Evolutionary conservation across 2,797 vertebrate genomes (phyloP).

Genomic region (Danio choprae): DNA sequence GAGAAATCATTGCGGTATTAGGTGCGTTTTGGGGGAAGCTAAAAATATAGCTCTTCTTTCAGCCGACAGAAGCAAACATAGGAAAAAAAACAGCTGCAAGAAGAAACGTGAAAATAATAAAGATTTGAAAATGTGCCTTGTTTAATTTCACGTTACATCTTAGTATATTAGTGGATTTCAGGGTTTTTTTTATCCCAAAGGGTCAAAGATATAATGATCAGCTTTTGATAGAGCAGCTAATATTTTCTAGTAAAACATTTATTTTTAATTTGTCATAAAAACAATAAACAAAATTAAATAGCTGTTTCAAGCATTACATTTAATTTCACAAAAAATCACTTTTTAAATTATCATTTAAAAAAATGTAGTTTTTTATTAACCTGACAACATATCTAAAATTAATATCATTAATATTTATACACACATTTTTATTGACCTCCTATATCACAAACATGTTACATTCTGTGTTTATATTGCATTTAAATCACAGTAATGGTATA

Average conservation of each 20-base stretch:
- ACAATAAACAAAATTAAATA: background rate
- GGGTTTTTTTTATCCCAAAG: background rate
- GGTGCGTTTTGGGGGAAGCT: background rate
- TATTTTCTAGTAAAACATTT: background rate
- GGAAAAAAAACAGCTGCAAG: background rate
- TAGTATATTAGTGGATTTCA: background rate
- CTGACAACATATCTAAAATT: background rate
- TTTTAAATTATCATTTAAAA: background rate
- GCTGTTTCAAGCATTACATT: background rate
- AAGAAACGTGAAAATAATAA: too few species aligned
- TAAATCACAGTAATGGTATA: background rate
- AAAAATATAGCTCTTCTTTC: constrained; percentile 33
- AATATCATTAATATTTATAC: too few species aligned
- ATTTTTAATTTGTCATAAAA: background rate
- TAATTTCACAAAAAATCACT: background rate
- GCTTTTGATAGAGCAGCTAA: background rate
- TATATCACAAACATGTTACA: background rate
- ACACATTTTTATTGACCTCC: too few species aligned
- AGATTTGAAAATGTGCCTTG: background rate
- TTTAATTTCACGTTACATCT: background rate
- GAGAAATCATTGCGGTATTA: constrained; percentile 9
- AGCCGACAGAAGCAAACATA: constrained; percentile 19
- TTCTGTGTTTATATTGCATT: background rate
- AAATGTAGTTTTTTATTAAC: background rate
- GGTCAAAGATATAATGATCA: background rate